Conservation (phyloP, 2,797 vertebrate genomes). For the Scleropages formosus region DNA sequence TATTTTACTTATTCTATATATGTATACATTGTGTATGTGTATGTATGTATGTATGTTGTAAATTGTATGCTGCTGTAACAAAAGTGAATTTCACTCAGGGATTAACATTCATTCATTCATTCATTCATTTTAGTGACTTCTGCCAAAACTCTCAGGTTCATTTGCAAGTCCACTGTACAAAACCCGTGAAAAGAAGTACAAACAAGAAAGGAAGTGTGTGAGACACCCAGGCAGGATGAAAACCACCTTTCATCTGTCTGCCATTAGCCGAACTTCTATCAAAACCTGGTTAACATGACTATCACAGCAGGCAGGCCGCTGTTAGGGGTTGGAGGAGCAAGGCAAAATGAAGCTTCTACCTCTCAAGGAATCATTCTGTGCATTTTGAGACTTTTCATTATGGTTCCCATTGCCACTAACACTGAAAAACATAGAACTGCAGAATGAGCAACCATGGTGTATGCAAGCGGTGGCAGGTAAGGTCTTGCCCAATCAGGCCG, state of each 20-base stretch:
- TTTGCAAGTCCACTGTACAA: neutral
- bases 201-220: neutral
- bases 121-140: neutral
- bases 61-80: no score
- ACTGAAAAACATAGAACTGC: conserved; percentile 7
- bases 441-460: neutral
- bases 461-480: conserved; percentile 30
- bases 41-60: no score
- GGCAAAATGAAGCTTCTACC: no score
- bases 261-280: neutral
- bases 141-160: neutral
- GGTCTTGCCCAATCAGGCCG: conserved; percentile 29
- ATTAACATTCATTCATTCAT: no score
- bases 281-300: neutral
- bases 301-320: neutral
- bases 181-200: neutral
- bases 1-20: no score
- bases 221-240: neutral
- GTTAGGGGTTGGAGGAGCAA: neutral
- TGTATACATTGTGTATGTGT: no score
- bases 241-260: neutral
- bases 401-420: neutral
- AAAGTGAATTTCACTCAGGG: no score
- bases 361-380: neutral
- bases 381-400: neutral